Conservation (phyloP, 2,888 invertebrate species). For the Synergus gifuensis region DNA sequence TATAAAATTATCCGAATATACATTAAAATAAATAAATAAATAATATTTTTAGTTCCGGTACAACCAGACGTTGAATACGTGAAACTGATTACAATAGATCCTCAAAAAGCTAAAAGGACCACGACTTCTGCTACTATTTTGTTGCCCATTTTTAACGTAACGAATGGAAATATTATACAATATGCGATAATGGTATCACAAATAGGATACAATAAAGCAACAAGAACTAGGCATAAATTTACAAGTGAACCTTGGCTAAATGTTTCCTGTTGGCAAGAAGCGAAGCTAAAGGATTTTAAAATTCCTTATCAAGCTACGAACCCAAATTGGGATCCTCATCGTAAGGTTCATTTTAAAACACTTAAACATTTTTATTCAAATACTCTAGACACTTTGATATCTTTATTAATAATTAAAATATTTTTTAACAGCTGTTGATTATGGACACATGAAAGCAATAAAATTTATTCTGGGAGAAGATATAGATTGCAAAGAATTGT, state of each 20-base stretch:
- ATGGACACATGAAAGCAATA: slow-evolving; percentile 69
- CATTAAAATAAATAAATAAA: background rate
- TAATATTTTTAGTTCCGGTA: slow-evolving; percentile 65
- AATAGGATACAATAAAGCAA: slow-evolving; percentile 56
- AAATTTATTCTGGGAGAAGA: slow-evolving; percentile 71
- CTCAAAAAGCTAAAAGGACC: slow-evolving; percentile 65
- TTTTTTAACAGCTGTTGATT: slow-evolving; percentile 56
- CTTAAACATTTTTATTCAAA: no score
- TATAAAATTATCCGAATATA: background rate
- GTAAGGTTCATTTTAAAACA: slow-evolving; percentile 54
- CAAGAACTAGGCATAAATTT: slow-evolving; percentile 56
- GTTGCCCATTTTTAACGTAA: slow-evolving; percentile 67
- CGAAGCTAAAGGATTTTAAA: slow-evolving; percentile 64
- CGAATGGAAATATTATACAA: slow-evolving; percentile 67
- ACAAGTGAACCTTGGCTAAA: slow-evolving; percentile 62
- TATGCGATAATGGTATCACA: slow-evolving; percentile 72
- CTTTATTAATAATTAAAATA: background rate
- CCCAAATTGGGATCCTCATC: slow-evolving; percentile 64
- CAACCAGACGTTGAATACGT: slow-evolving; percentile 66
- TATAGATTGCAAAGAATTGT: slow-evolving; percentile 65
- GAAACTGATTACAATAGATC: slow-evolving; percentile 67
- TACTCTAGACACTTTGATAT: background rate
- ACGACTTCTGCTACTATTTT: slow-evolving; percentile 67
- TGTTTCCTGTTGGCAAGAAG: slow-evolving; percentile 69
- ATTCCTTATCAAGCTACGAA: slow-evolving; percentile 71